Conservation (phyloP, 2,888 invertebrate species). For the Corbicula japonica region DNA sequence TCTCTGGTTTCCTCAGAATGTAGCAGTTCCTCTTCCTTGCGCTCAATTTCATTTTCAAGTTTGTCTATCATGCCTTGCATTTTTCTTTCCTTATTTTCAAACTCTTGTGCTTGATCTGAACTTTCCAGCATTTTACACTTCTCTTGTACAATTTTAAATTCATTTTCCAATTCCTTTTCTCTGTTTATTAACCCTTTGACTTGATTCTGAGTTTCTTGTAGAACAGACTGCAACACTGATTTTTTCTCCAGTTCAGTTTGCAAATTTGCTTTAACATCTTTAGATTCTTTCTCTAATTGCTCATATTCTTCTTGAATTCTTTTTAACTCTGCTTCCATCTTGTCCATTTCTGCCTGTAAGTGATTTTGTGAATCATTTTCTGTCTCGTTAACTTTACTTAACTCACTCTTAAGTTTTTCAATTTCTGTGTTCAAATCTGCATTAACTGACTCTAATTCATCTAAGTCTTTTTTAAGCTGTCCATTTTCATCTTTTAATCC, state of each 20-base stretch:
- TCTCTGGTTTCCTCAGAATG: slow-evolving; percentile 70
- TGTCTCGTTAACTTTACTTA: slow-evolving; percentile 31
- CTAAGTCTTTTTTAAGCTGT: background rate
- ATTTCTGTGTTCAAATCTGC: slow-evolving; percentile 33
- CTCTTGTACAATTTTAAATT: slow-evolving; percentile 38
- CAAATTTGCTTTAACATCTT: slow-evolving; percentile 46
- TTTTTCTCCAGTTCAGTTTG: slow-evolving; percentile 59
- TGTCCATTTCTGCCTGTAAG: background rate
- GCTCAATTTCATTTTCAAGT: slow-evolving; percentile 55
- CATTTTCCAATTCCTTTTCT: slow-evolving; percentile 50
- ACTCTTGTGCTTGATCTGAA: slow-evolving; percentile 43
- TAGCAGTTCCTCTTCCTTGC: slow-evolving; percentile 49
- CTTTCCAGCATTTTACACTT: slow-evolving; percentile 55
- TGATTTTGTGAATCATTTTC: slow-evolving; percentile 31
- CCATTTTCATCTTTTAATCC: slow-evolving; percentile 9
- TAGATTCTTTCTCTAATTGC: slow-evolving; percentile 53
- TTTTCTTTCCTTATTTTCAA: slow-evolving; percentile 51
- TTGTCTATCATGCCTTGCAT: slow-evolving; percentile 53
- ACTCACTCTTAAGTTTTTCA: slow-evolving; percentile 36
- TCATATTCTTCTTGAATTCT: slow-evolving; percentile 68
- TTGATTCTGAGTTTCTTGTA: slow-evolving; percentile 62
- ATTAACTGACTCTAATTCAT: slow-evolving; percentile 4
- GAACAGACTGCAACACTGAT: slow-evolving; percentile 57
- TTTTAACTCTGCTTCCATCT: slow-evolving; percentile 38
- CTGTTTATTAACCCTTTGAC: slow-evolving; percentile 46